Evolutionary conservation across 2,797 vertebrate species (phyloP).

Genomic region (Esox lucius): DNA sequence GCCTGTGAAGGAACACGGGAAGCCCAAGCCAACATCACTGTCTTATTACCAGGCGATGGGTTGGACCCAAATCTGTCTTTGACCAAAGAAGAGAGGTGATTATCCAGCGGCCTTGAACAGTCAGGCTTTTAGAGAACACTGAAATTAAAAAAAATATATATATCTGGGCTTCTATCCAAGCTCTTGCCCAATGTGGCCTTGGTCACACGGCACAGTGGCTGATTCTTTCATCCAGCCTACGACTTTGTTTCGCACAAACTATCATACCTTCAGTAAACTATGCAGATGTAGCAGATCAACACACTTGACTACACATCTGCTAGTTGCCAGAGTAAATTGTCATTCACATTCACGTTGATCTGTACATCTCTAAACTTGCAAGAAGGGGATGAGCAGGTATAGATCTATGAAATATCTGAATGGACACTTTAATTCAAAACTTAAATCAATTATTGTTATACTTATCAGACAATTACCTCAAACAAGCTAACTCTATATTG

Average conservation of each 20-base stretch:
- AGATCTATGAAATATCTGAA: slow-evolving; percentile 60
- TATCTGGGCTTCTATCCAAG: slow-evolving; percentile 5
- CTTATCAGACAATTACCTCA: slow-evolving; percentile 54
- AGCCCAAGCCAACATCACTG: neutral
- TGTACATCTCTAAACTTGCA: slow-evolving; percentile 58
- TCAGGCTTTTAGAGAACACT: slow-evolving; percentile 33
- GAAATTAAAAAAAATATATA: slow-evolving; percentile 38
- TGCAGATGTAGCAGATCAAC: slow-evolving; percentile 30
- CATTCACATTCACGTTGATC: slow-evolving; percentile 43
- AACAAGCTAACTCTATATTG: slow-evolving; percentile 71
- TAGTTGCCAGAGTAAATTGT: slow-evolving; percentile 43
- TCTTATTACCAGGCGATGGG: slow-evolving; percentile 28
- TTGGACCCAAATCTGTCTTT: slow-evolving; percentile 25
- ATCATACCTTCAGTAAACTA: neutral
- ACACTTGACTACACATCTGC: slow-evolving; percentile 31
- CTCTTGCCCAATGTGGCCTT: slow-evolving; percentile 36
- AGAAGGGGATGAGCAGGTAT: slow-evolving; percentile 52
- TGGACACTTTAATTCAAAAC: slow-evolving; percentile 51
- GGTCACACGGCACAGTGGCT: slow-evolving; percentile 24
- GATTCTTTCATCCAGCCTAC: slow-evolving; percentile 12
- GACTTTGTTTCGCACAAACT: slow-evolving; percentile 2
- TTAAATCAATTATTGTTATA: slow-evolving; percentile 42
- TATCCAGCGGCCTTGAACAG: slow-evolving; percentile 32
- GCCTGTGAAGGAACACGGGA: slow-evolving; percentile 22
- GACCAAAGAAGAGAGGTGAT: slow-evolving; percentile 25